Evolutionary conservation across 2,113 vertebrate genomes (phyloP).

Genomic region (Ginglymostoma cirratum): DNA sequence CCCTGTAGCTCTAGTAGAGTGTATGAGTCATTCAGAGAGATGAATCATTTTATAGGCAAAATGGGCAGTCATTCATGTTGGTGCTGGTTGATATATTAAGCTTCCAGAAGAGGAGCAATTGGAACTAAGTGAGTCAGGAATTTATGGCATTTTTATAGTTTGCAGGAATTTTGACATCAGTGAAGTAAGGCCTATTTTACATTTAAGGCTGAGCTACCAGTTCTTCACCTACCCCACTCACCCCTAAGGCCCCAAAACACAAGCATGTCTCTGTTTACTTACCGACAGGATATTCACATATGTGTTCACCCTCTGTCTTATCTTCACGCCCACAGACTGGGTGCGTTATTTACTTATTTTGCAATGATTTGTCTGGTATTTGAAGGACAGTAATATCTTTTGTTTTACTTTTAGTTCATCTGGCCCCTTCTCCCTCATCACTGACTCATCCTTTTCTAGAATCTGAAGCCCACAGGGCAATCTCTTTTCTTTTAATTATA

Average conservation of each 20-base stretch:
- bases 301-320: neutral
- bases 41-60: neutral
- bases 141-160: neutral
- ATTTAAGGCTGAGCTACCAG: neutral
- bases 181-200: neutral
- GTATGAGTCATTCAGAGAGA: neutral
- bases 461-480: neutral
- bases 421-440: neutral
- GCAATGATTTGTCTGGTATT: constrained; percentile 19
- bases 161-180: neutral
- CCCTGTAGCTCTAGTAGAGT: neutral
- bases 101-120: neutral
- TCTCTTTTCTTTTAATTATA: neutral
- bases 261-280: neutral
- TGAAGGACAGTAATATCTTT: constrained; percentile 26
- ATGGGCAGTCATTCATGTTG: neutral
- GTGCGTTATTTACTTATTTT: neutral
- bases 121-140: neutral
- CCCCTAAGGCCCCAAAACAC: neutral
- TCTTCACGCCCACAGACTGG: neutral
- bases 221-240: neutral
- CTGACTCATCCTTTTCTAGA: constrained; percentile 27
- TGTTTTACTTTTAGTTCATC: neutral
- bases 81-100: neutral
- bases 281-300: neutral